Conservation (phyloP, 2,113 vertebrate species). For the Marcusenius ussheri region DNA sequence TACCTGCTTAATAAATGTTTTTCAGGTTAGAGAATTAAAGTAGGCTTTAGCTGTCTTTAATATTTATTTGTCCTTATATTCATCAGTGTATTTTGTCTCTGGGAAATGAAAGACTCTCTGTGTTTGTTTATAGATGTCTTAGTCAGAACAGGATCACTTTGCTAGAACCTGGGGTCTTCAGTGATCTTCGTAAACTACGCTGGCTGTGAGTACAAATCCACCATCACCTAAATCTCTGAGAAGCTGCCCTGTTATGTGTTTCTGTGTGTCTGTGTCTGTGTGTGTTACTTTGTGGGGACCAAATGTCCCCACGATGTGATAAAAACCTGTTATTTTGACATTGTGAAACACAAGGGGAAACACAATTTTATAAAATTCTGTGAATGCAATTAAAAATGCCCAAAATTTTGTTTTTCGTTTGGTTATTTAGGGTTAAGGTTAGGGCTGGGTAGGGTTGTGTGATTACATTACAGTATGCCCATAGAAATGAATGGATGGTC, state of each 20-base stretch:
- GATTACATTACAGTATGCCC: neutral
- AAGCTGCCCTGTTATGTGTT: neutral
- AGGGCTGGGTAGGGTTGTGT: neutral
- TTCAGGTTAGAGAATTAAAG: neutral
- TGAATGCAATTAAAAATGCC: neutral
- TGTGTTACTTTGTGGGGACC: neutral
- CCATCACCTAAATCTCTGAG: neutral
- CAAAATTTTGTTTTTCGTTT: neutral
- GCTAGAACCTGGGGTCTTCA: slow-evolving; percentile 59
- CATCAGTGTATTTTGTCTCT: neutral
- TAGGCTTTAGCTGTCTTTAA: neutral
- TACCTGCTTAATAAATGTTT: neutral
- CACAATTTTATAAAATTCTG: neutral
- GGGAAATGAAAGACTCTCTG: neutral
- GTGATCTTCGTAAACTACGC: slow-evolving; percentile 55
- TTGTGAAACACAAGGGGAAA: neutral
- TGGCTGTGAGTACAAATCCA: slow-evolving; percentile 58
- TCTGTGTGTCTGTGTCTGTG: neutral
- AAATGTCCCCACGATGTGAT: neutral
- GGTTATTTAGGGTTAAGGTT: neutral
- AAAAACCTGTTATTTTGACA: neutral
- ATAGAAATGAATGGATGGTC: neutral
- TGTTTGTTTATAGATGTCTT: slow-evolving; percentile 55
- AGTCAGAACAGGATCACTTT: slow-evolving; percentile 58
- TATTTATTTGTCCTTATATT: neutral